phyloP scores from a whole-genome alignment of 2,888 invertebrate genomes.

The Operophtera brumata region DNA sequence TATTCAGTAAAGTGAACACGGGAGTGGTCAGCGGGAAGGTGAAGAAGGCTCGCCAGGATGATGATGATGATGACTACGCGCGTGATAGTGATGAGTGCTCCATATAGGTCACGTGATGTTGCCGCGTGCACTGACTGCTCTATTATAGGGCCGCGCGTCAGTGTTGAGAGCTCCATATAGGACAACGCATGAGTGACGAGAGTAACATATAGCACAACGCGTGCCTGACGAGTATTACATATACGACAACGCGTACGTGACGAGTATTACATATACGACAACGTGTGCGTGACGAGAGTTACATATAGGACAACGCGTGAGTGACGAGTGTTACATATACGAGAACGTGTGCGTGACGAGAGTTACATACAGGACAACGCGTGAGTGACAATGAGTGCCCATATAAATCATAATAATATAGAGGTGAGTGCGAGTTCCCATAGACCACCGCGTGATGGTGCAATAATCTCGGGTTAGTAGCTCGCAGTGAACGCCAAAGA shows the following conservation, averaged over 20 bases:
- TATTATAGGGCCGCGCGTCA: background rate
- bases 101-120: constrained; percentile 64
- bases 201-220: too few species aligned
- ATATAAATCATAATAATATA: background rate
- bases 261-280: background rate
- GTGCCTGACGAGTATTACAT: too few species aligned
- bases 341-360: background rate
- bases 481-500: constrained; percentile 69
- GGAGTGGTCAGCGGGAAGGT: constrained; percentile 67
- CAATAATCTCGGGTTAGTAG: constrained; percentile 15
- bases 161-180: too few species aligned
- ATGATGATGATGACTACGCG: constrained; percentile 77
- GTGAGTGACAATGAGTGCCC: background rate
- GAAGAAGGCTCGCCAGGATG: constrained; percentile 57
- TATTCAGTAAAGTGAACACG: constrained; percentile 73
- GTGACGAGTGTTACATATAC: constrained; percentile 26
- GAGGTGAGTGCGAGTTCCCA: background rate
- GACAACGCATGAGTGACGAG: too few species aligned
- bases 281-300: background rate
- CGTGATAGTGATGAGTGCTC: constrained; percentile 83
- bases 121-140: constrained; percentile 24
- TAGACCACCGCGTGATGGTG: background rate
- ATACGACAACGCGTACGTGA: too few species aligned
- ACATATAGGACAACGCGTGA: constrained; percentile 6
- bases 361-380: background rate